A percentile compares a stretch with the other conserved stretches of the same genome.
phyloP scores from a whole-genome alignment of 2,888 invertebrate genomes.

The Stenchaetothrips biformis region DNA sequence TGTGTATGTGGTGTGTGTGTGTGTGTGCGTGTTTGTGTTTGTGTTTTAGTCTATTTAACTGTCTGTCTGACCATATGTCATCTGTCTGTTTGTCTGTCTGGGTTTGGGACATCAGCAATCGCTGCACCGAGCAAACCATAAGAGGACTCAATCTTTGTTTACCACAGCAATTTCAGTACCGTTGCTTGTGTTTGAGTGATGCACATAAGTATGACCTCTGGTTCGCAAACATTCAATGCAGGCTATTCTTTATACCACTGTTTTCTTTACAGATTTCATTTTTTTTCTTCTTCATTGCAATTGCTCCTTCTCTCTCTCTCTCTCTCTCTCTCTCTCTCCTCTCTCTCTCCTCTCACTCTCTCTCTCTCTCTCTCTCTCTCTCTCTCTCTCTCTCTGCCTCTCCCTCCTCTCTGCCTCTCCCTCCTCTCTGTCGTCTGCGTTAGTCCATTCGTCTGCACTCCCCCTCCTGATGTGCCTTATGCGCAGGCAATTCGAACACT shows the following conservation, averaged over 20 bases:
- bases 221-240: neutral
- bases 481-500: no score
- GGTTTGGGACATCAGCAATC: neutral
- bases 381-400: constrained; percentile 45
- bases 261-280: neutral
- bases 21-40: no score
- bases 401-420: constrained; percentile 47
- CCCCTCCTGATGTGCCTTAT: no score
- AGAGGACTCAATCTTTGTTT: neutral
- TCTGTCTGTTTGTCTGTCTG: neutral
- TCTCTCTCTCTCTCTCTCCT: constrained; percentile 51
- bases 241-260: neutral
- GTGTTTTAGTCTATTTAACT: neutral
- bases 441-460: no score
- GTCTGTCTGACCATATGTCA: neutral
- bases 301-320: constrained; percentile 39
- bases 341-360: no score
- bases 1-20: no score
- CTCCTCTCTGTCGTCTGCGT: constrained; percentile 32
- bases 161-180: neutral
- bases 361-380: constrained; percentile 47
- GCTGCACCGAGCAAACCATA: neutral
- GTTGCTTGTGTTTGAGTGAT: no score
- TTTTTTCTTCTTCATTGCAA: neutral
- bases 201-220: no score